Evolutionary conservation across 2,888 invertebrate genomes (phyloP).

Genomic region (Lasiommata megera): DNA sequence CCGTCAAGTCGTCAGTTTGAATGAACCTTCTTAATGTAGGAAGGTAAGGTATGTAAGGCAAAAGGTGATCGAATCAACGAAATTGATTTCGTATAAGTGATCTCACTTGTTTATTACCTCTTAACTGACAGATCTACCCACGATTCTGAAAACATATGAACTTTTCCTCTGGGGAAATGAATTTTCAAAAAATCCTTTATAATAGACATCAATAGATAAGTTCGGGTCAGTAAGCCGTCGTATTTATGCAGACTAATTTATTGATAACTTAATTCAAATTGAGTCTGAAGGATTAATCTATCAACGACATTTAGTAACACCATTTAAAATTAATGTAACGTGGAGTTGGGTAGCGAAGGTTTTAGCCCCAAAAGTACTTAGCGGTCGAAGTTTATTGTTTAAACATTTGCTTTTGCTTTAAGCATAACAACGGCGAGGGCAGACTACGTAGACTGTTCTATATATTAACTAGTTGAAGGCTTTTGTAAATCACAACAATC

Average conservation of each 20-base stretch:
- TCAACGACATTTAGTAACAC: slow-evolving; percentile 11
- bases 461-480: neutral
- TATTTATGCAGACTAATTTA: too few species aligned
- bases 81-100: too few species aligned
- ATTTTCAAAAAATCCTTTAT: too few species aligned
- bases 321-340: slow-evolving; percentile 15
- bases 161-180: too few species aligned
- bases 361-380: slow-evolving; percentile 12
- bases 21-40: neutral
- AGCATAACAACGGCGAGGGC: slow-evolving; percentile 5
- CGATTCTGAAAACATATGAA: too few species aligned
- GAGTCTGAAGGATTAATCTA: slow-evolving; percentile 5
- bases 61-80: neutral
- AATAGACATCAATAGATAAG: too few species aligned
- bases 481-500: slow-evolving; percentile 11
- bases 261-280: neutral
- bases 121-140: too few species aligned
- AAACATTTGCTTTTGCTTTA: slow-evolving; percentile 19
- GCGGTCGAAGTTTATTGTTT: slow-evolving; percentile 19
- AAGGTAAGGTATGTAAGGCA: neutral
- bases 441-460: neutral
- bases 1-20: neutral
- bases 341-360: slow-evolving; percentile 8
- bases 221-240: too few species aligned
- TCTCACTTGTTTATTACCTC: too few species aligned